Base-by-base conservation (phyloP, 2,797 vertebrate species). In the Protosalanx chinensis region DNA sequence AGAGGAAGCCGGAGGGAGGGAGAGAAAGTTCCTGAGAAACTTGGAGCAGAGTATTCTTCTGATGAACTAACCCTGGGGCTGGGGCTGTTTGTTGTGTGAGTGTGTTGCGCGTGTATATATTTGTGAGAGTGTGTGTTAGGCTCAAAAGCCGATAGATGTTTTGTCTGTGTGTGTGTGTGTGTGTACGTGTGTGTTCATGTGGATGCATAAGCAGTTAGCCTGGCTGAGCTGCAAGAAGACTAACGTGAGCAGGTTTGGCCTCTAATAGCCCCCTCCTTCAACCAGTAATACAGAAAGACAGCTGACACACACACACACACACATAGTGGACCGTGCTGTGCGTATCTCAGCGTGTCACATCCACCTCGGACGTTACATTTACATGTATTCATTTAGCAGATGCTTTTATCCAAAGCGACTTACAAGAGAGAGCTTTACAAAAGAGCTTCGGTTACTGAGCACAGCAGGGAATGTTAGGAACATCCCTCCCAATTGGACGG, bases 41-140 rank as follows among this genome's bases (percentile, higher is more conserved):
- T 12, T 20, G 58, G n/a, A 46, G 41, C 10, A 3, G n/a, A 60
- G 27, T 29, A 20, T 27, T 75, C 20, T 27, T 81, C 75, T 82
- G 62, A 64, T 81, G 74, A 76, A 85, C 76, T 63, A 75, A 73
- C 76, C 83, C 73, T 6, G n/a, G 72, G 79, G 81, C 78, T 79
- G 76, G 85, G 51, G 18, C 15, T 6, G 51, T 56, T 3, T 56
- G 51, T 56, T 56, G 18, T 56, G 51, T 56, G 51, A 5, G 6
- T 56, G 51, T 4, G 51, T 56, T n/a, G 51, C 86, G 82, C 79
- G 73, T 83, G 82, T 57, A 6, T 63, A 61, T 73, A 74, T 81
- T 77, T 78, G 70, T 32, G 67, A 66, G 33, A 32, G 6, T 73
- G 76, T 70, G 75, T 76, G 57, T 53, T 46, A 12, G 41, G 10